These are phyloP conservation scores for Dendronephthya gigantea DNA, from an alignment of 64 coral and sea anemone genomes.

Conservation along the genomic window DNA sequence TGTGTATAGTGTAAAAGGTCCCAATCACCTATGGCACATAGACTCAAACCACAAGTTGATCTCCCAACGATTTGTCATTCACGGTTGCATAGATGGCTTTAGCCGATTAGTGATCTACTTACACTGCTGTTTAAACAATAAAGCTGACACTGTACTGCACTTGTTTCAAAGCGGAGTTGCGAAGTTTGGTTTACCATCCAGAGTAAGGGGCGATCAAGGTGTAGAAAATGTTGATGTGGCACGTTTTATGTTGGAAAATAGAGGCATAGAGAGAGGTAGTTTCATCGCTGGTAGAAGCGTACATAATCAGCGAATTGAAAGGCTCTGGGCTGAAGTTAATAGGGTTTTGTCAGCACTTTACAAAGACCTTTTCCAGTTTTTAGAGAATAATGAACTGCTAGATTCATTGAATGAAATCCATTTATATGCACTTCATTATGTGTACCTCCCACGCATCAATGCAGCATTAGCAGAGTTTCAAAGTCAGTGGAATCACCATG, in stretches of 20 bases:
- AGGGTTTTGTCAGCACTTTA: constrained; percentile 3
- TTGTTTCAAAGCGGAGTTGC: neutral
- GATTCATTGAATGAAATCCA: constrained; percentile 1
- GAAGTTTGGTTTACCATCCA: neutral
- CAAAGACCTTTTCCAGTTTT: constrained; percentile 9
- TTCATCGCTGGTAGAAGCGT: constrained; percentile 13
- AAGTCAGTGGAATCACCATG: constrained; percentile 3
- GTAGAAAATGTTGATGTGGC: too few relatives aligned
- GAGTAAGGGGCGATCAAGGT: neutral
- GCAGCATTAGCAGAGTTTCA: constrained; percentile 15
- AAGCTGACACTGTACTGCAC: neutral
- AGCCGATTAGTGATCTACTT: constrained; percentile 8
- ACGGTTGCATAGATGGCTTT: constrained; percentile 15
- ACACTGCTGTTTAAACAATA: constrained; percentile 1
- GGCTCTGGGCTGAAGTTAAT: constrained; percentile 2
- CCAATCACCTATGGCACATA: constrained; percentile 1
- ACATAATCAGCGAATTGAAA: neutral
- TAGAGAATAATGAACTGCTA: constrained; percentile 1
- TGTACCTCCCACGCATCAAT: neutral
- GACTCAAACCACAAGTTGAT: constrained; percentile 15
- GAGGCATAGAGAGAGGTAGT: neutral
- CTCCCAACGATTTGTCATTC: neutral
- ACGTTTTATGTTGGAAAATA: neutral
- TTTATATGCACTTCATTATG: constrained; percentile 15
- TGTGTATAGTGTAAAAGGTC: neutral